phyloP scores from a whole-genome alignment of 2,797 vertebrate species.

The Schizopygopsis malacanthus region DNA sequence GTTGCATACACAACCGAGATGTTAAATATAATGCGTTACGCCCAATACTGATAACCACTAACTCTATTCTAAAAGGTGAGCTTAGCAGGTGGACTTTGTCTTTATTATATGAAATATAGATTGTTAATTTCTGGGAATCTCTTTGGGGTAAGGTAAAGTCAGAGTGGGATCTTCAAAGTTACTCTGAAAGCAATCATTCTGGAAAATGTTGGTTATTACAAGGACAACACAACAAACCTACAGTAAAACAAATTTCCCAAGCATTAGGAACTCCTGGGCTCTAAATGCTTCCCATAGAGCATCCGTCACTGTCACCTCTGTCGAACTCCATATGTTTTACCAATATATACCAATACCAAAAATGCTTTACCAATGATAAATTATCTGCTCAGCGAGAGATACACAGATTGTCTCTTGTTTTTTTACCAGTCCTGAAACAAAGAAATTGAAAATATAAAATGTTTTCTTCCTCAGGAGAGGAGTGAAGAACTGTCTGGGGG shows the following conservation, averaged over 20 bases:
- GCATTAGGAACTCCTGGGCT: conserved; percentile 16
- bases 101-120: background rate
- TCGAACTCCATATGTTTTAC: conserved; percentile 45
- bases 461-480: conserved; percentile 9
- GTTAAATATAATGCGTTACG: no score
- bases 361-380: conserved; percentile 33
- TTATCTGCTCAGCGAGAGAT: conserved; percentile 21
- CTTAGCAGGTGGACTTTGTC: background rate
- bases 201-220: conserved; percentile 13
- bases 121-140: background rate
- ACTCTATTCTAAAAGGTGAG: no score
- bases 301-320: conserved; percentile 36
- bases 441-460: background rate
- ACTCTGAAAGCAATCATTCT: conserved; percentile 15
- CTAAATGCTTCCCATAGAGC: conserved; percentile 16
- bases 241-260: conserved; percentile 43
- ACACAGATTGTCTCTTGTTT: conserved; percentile 12
- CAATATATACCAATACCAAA: no score
- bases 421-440: background rate
- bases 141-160: background rate
- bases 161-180: background rate
- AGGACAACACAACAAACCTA: conserved; percentile 35
- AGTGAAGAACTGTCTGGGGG: background rate
- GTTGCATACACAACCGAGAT: no score
- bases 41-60: no score